phyloP scores from a whole-genome alignment of 2,113 vertebrate genomes.

The Empidonax traillii region DNA sequence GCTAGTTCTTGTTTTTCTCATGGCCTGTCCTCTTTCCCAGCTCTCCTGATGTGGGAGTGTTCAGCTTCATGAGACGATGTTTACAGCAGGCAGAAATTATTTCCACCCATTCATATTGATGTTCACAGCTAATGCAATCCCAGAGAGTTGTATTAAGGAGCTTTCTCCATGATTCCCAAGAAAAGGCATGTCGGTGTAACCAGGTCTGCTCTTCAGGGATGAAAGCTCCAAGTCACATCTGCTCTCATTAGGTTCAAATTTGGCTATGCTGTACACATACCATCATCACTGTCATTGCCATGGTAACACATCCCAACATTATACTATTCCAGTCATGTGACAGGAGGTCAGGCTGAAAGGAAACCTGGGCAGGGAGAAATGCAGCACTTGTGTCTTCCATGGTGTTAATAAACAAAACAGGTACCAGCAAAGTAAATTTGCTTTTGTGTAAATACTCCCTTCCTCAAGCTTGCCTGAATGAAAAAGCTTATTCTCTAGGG shows the following conservation, averaged over 20 bases:
- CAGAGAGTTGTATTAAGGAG: not conserved
- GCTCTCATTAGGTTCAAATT: constrained; percentile 52
- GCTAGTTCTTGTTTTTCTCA: not conserved
- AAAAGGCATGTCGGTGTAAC: not conserved
- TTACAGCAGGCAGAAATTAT: not conserved
- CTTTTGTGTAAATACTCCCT: constrained; percentile 66
- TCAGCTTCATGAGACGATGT: not conserved
- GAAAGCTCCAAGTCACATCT: constrained; percentile 25
- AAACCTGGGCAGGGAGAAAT: constrained; percentile 34
- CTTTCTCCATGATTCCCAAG: not conserved
- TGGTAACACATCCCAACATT: constrained; percentile 44
- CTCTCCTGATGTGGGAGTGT: not conserved
- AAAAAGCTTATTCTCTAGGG: constrained; percentile 55
- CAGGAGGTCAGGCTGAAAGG: constrained; percentile 46
- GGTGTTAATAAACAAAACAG: constrained; percentile 51
- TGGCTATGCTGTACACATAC: constrained; percentile 48
- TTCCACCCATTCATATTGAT: not conserved
- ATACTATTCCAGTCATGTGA: constrained; percentile 15
- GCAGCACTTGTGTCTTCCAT: not conserved
- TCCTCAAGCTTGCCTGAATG: constrained; percentile 59
- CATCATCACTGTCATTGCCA: constrained; percentile 47
- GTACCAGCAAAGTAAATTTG: constrained; percentile 70
- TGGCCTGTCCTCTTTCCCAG: not conserved
- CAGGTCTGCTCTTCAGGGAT: not conserved
- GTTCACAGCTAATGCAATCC: not conserved